phyloP scores from a whole-genome alignment of 2,113 vertebrate genomes.

The Neolamprologus fasciatus region DNA sequence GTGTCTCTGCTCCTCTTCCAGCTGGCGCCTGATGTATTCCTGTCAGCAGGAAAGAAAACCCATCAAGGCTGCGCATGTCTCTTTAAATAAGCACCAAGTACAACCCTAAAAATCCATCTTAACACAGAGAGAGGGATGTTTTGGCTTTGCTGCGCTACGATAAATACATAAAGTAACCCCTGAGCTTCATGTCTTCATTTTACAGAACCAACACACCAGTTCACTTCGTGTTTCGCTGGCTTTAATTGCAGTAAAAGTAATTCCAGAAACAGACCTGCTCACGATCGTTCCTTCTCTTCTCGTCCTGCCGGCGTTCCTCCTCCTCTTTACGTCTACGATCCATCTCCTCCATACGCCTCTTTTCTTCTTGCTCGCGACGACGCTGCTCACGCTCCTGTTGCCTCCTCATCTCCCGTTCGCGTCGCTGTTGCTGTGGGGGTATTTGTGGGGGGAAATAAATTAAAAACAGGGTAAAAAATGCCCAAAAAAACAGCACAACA shows the following conservation, averaged over 20 bases:
- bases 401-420: conserved; percentile 93
- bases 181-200: background rate
- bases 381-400: conserved; percentile 96
- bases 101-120: background rate
- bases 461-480: background rate
- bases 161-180: background rate
- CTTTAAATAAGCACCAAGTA: background rate
- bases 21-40: conserved; percentile 98
- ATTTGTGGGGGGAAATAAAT: accelerated
- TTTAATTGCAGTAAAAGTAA: background rate
- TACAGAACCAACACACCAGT: accelerated
- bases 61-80: background rate
- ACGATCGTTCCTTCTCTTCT: conserved; percentile 91
- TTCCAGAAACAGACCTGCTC: conserved; percentile 79
- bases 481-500: accelerated
- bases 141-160: accelerated
- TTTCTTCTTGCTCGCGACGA: conserved; percentile 91
- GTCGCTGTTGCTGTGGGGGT: conserved; percentile 83
- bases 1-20: conserved; percentile 98
- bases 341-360: conserved; percentile 88
- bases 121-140: accelerated
- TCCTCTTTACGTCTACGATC: conserved; percentile 94
- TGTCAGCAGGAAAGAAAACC: conserved; percentile 46
- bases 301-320: conserved; percentile 91
- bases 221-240: background rate